phyloP scores from a whole-genome alignment of 2,113 vertebrate genomes.

The Globicephala melas region DNA sequence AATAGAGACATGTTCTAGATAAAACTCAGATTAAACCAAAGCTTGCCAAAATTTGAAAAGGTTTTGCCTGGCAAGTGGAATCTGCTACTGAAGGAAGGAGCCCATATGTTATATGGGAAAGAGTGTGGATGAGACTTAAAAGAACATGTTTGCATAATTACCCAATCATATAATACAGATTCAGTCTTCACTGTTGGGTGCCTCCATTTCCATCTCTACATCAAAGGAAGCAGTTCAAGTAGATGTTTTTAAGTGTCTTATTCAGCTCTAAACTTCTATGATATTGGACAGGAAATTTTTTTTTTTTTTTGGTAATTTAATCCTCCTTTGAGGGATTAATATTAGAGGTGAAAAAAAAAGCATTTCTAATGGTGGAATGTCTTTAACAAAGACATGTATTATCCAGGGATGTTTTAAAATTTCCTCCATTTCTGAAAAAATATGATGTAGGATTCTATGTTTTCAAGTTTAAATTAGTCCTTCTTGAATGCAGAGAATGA shows the following conservation, averaged over 20 bases:
- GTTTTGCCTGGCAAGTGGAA: background rate
- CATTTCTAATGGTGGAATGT: slow-evolving; percentile 5
- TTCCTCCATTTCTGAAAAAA: background rate
- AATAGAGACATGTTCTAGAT: background rate
- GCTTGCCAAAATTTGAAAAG: background rate
- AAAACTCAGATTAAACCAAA: slow-evolving; percentile 20
- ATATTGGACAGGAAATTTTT: background rate
- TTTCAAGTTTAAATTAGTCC: background rate
- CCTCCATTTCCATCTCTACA: background rate
- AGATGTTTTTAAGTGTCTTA: background rate
- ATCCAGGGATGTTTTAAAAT: background rate
- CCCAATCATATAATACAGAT: background rate
- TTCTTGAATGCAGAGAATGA: background rate
- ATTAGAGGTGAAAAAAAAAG: background rate
- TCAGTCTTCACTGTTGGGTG: background rate
- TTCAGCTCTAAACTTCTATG: background rate
- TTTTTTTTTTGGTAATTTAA: background rate
- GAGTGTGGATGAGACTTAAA: background rate
- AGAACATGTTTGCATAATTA: background rate
- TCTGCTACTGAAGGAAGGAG: background rate
- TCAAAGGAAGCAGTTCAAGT: background rate
- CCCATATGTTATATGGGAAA: background rate
- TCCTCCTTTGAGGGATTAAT: background rate
- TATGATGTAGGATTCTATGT: background rate
- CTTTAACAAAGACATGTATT: background rate